Evolutionary conservation across 2,888 invertebrate genomes (phyloP).

Genomic region (Isotomurus palustris): DNA sequence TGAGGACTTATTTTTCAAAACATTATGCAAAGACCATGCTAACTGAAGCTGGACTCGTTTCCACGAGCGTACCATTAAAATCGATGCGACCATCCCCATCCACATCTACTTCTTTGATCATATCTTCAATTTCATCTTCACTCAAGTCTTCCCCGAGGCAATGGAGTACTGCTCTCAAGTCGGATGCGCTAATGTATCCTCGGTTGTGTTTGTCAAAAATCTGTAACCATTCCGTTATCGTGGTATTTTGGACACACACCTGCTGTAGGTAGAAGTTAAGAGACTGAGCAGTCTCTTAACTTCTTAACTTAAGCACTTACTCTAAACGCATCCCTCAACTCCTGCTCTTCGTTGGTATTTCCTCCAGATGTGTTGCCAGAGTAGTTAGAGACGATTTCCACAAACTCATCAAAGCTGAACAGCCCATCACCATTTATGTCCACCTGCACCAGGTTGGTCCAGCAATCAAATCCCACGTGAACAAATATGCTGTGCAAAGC

Average conservation of each 20-base stretch:
- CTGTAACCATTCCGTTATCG: conserved; percentile 47
- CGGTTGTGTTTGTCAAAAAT: conserved; percentile 83
- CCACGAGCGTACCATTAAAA: conserved; percentile 73
- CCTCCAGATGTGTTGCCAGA: conserved; percentile 44
- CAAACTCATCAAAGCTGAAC: conserved; percentile 49
- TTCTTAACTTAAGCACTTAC: conserved; percentile 51
- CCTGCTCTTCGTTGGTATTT: conserved; percentile 49
- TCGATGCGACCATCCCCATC: conserved; percentile 91
- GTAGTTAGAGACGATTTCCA: conserved; percentile 48
- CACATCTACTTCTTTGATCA: conserved; percentile 93
- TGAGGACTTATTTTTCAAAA: neutral
- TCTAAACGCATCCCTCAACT: conserved; percentile 71
- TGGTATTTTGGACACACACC: neutral
- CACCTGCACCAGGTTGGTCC: conserved; percentile 17
- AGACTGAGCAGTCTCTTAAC: neutral
- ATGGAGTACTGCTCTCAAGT: conserved; percentile 77
- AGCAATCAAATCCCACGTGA: neutral
- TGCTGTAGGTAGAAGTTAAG: neutral
- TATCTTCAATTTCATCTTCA: conserved; percentile 90
- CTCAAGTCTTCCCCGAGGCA: conserved; percentile 83
- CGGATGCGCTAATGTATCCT: conserved; percentile 86
- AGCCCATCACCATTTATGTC: conserved; percentile 48
- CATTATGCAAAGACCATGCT: neutral
- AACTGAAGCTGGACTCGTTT: neutral
- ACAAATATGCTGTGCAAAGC: neutral